Percentiles rank a stretch among this genome's conserved stretches.
Conservation (phyloP, 2,113 vertebrate species). For the Sebastes schlegelii region DNA sequence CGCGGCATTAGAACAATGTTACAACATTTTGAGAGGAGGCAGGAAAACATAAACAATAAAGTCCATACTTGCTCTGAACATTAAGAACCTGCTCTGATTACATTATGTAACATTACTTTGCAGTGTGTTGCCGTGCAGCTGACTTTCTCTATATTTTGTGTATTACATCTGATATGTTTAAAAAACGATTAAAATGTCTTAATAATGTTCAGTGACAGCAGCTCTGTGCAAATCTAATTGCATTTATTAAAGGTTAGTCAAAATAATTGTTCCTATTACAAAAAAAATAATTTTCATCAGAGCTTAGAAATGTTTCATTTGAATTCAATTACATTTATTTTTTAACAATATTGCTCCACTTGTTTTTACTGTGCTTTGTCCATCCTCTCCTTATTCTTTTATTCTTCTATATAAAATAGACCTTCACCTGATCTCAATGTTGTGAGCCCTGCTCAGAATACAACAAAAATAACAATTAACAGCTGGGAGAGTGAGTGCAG, state of each 20-base stretch:
- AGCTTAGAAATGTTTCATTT: neutral
- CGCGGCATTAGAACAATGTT: neutral
- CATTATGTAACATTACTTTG: neutral
- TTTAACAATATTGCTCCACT: neutral
- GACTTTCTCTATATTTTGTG: neutral
- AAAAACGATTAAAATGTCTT: neutral
- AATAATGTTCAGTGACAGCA: neutral
- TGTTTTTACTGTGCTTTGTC: neutral
- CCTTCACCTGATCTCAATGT: neutral
- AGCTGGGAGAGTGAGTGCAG: neutral
- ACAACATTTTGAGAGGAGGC: neutral
- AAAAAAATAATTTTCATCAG: neutral
- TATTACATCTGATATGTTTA: neutral
- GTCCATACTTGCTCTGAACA: neutral
- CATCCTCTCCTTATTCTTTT: neutral
- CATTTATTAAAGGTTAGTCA: neutral
- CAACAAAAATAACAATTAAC: neutral
- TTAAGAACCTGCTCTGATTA: neutral
- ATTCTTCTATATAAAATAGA: neutral
- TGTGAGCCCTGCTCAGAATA: neutral
- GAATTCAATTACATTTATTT: neutral
- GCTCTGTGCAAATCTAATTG: neutral
- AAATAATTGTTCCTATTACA: neutral
- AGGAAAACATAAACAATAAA: slow-evolving; percentile 11
- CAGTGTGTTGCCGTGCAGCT: neutral